Base-by-base conservation (phyloP, 2,888 invertebrate species). In the Papilio protenor region DNA sequence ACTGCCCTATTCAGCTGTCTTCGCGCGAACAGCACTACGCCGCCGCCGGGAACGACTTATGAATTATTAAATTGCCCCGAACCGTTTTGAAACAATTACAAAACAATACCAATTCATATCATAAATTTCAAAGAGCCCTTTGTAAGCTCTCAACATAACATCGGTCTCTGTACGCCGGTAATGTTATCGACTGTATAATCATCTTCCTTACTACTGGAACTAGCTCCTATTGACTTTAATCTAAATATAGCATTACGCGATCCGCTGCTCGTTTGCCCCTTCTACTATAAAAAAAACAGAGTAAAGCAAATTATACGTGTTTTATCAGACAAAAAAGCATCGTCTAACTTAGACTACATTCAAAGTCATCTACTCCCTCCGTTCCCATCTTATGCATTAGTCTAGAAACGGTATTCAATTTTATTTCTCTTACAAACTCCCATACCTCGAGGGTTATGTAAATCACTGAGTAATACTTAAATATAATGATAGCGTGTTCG, bases 1-100 rank as follows among this genome's bases (percentile, higher is more conserved):
- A 89, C 89, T 91, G 90, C 92, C 91, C 94, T 93, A 94, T 94
- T 94, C 94, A 94, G 89, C 92, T 93, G 93, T 93, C 92, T 88
- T 84, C 90, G 87, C 88, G 87, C 87, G 87, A 90, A 89, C 91
- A 90, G 88, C 90, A 86, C 87, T 64, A 64, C 87, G 89, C 88
- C 90, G 90, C 90, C 90, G 88, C 90, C 88, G 89, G 88, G 89
- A 91, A 91, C 89, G 90, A 89, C 91, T 92, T 92, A 94, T 94
- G 93, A 94, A 94, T 94, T 92, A 94, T 93, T 93, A 93, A 87
- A 85, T 86, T 86, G 89, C 88, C 86, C 88, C 87, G 87, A 88
- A 88, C 90, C 87, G 88, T 89, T 91, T 90, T 87, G 89, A 90
- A 92, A 92, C 91, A 93, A 94, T 93, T 92, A 94, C 92, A 90